Base-by-base conservation (phyloP, 2,113 vertebrate genomes). In the Gnathonemus longibarbis region DNA sequence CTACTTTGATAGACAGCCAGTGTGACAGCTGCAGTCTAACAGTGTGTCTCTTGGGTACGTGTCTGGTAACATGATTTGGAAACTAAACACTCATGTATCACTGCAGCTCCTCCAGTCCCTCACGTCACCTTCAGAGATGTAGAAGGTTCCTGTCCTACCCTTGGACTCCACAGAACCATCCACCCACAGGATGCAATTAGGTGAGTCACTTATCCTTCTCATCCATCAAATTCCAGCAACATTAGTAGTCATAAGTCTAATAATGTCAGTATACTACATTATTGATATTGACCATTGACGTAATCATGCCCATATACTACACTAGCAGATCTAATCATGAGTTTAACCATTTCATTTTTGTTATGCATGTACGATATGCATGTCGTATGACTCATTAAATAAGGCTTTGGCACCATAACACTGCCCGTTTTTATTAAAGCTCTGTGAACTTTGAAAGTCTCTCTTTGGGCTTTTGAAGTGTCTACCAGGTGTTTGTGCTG, bases 401-500 rank as follows among this genome's bases (percentile, higher is more conserved):
- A 27, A 66, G 24, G 9, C n/a, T 66, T 66, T 66, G n/a, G 62
- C 3, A 70, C 10, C 62, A 70, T 13, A 31, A 11, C 62, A 27
- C 62, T 45, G 88, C 17, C 49, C 88, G 9, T 46, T 19, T 49
- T 39, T 52, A 88, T 31, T 35, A 35, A 83, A 15, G 39, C 10
- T 45, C 15, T 42, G 77, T 45, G 77, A 83, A 39, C 13, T 83
- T 5, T 42, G 31, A 42, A 83, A 83, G 15, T 84, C 3, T 42
- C 45, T n/a, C n/a, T 48, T 45, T 93, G 92, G 92, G 74, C 91
- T 56, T 92, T 91, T 92, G 84, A 93, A 99, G 98, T 93, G 92
- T 96, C n/a, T 99, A 98, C 94, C 98, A 99, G 93, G 96, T 98
- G 91, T 95, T 98, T 88, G 98, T 98, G 89, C 92, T 98, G 91